Conservation (phyloP, 30 jellyfish, hydroid and myxozoan genomes). For the Turritopsis dohrnii region DNA sequence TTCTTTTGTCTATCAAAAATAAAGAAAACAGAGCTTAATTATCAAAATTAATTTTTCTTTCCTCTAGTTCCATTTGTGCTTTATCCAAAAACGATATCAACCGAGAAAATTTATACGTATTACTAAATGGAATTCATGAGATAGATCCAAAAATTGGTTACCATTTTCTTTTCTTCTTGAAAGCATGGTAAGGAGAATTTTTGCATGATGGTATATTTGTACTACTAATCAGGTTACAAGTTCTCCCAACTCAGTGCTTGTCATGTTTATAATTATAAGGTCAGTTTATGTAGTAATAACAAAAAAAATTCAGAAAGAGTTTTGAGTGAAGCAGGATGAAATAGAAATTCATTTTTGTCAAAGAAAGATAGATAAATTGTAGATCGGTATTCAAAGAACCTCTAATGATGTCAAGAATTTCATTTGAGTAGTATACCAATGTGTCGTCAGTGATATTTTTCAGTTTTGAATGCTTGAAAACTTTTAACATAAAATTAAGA, state of each 20-base stretch:
- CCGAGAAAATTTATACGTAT: conserved; percentile 69
- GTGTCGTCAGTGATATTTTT: too few relatives aligned
- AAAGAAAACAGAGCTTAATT: background rate
- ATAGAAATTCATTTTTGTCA: too few relatives aligned
- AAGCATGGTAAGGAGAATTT: conserved; percentile 60
- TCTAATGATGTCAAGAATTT: too few relatives aligned
- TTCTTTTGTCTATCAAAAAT: too few relatives aligned
- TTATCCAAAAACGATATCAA: conserved; percentile 69
- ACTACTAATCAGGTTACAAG: background rate
- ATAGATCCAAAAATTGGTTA: conserved; percentile 78
- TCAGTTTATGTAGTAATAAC: background rate
- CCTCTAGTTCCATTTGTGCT: conserved; percentile 77
- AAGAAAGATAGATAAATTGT: too few relatives aligned
- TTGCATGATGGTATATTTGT: background rate
- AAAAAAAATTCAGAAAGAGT: too few relatives aligned
- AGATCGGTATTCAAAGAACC: too few relatives aligned
- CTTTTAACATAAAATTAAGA: too few relatives aligned
- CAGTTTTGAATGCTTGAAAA: too few relatives aligned
- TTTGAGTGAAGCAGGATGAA: too few relatives aligned
- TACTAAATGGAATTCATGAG: conserved; percentile 82
- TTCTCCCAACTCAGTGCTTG: background rate
- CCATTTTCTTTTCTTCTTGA: conserved; percentile 73
- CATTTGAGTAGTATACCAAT: too few relatives aligned
- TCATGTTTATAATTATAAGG: background rate
- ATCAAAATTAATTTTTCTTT: background rate